These are phyloP conservation scores for Rhyacophila brunnea DNA, from an alignment of 1,140 invertebrate genomes.

Conservation along the genomic window DNA sequence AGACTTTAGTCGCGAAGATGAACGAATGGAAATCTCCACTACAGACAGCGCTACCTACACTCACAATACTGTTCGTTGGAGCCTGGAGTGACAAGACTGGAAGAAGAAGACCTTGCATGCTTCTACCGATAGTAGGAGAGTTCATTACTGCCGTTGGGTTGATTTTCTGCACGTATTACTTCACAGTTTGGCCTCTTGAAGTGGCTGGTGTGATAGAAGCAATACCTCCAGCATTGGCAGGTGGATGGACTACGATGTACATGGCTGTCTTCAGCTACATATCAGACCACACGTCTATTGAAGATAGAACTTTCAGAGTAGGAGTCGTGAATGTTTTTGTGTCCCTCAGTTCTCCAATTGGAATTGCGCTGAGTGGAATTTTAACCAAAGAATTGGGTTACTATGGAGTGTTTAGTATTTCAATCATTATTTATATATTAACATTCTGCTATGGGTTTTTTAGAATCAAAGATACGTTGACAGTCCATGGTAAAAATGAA, in stretches of 20 bases:
- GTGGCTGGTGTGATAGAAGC: conserved; percentile 55
- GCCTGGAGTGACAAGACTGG: conserved; percentile 61
- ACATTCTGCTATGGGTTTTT: conserved; percentile 46
- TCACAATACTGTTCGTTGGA: conserved; percentile 60
- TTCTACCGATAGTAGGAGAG: conserved; percentile 57
- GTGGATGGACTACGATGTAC: conserved; percentile 55
- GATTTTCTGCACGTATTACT: conserved; percentile 55
- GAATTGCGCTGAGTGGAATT: conserved; percentile 49
- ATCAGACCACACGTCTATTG: conserved; percentile 55
- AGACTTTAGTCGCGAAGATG: conserved; percentile 55
- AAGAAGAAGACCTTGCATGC: conserved; percentile 58
- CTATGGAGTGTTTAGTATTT: conserved; percentile 49
- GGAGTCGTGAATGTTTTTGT: conserved; percentile 57
- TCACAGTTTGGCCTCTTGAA: conserved; percentile 53
- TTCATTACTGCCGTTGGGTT: conserved; percentile 48
- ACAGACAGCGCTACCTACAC: conserved; percentile 55
- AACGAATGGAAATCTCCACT: conserved; percentile 57
- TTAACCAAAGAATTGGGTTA: conserved; percentile 47
- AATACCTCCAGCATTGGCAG: conserved; percentile 55
- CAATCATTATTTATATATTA: conserved; percentile 41
- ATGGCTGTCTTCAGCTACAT: conserved; percentile 60
- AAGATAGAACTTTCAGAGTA: conserved; percentile 56
- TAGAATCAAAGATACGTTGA: conserved; percentile 43
- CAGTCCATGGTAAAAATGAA: conserved; percentile 41
- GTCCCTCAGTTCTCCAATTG: conserved; percentile 49